Conservation (phyloP, 1,140 invertebrate genomes). For the Zaprionus vittiger region DNA sequence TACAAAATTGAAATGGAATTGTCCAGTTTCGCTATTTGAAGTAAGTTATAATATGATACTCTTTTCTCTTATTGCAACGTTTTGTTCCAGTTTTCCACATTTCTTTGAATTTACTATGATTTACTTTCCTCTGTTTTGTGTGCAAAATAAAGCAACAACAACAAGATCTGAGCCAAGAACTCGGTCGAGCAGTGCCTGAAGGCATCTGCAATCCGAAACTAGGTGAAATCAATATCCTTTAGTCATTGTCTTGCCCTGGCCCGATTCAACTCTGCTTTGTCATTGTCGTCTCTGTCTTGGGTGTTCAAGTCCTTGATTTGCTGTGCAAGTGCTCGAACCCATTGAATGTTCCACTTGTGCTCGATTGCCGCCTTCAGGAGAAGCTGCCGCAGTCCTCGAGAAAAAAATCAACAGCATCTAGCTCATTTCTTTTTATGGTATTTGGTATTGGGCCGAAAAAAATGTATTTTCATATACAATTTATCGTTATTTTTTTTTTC, state of each 20-base stretch:
- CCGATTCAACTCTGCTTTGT: conserved; percentile 30
- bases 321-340: conserved; percentile 27
- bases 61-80: not conserved
- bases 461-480: conserved; percentile 51
- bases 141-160: conserved; percentile 25
- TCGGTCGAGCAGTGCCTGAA: conserved; percentile 22
- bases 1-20: too few relatives aligned
- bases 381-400: conserved; percentile 7
- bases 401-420: conserved; percentile 41
- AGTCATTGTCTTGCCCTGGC: conserved; percentile 59
- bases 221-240: conserved; percentile 77
- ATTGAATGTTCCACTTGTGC: conserved; percentile 50
- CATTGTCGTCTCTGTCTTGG: conserved; percentile 48
- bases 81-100: not conserved
- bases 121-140: not conserved
- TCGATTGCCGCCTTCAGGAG: conserved; percentile 33
- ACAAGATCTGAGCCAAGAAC: conserved; percentile 7
- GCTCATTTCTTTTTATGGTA: conserved; percentile 67
- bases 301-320: conserved; percentile 22
- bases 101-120: not conserved
- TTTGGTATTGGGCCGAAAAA: conserved; percentile 40
- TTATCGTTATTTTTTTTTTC: not conserved
- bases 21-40: not conserved
- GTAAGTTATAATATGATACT: not conserved
- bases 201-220: conserved; percentile 54